Conservation (phyloP, 37 sponge, comb jelly and placozoan genomes). For the Theonella swinhoei region DNA sequence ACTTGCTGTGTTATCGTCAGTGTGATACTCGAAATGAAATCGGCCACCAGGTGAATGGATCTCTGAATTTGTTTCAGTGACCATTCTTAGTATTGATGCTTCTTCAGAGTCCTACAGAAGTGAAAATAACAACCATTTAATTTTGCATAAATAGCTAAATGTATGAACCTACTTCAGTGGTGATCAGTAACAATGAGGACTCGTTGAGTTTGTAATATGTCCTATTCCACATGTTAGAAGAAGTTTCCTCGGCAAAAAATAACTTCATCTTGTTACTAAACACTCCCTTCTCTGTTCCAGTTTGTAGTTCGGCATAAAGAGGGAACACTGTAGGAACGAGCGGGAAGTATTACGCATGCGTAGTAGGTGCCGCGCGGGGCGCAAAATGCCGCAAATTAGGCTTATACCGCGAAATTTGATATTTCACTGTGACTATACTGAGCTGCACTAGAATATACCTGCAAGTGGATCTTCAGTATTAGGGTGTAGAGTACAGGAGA, state of each 20-base stretch:
- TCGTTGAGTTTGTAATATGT: background rate
- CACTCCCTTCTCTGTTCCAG: background rate
- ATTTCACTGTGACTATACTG: too few species aligned
- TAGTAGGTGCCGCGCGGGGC: background rate
- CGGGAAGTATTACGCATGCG: background rate
- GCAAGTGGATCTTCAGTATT: background rate
- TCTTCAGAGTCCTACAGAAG: background rate
- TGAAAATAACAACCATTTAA: background rate
- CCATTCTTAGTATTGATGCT: background rate
- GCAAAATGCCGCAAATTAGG: background rate
- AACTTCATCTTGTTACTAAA: background rate
- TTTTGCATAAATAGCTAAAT: too few species aligned
- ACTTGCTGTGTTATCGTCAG: background rate
- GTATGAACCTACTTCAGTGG: background rate
- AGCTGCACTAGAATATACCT: too few species aligned
- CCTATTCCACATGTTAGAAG: background rate
- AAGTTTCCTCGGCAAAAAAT: background rate
- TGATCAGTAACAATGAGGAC: background rate
- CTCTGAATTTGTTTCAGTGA: background rate
- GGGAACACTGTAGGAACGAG: background rate
- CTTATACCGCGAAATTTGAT: background rate
- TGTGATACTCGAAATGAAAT: background rate
- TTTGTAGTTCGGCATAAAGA: background rate
- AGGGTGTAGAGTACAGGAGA: background rate
- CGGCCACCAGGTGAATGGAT: background rate